phyloP scores from a whole-genome alignment of 2,888 invertebrate species.

The Meiosimyza platycephala region DNA sequence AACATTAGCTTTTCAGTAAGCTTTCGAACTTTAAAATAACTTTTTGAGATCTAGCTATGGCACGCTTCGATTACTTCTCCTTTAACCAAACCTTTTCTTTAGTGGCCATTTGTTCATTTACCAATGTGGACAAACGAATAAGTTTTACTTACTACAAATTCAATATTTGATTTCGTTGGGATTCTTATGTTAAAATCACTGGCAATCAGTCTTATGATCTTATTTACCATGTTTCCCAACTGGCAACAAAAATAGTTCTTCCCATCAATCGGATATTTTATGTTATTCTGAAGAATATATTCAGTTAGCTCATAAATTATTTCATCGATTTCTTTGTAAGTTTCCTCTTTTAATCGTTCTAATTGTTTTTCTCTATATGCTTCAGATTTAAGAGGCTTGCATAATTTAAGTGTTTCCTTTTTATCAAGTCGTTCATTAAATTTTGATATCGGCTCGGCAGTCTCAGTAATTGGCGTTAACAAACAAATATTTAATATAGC shows the following conservation, averaged over 20 bases:
- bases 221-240: constrained; percentile 51
- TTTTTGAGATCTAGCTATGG: too few species aligned
- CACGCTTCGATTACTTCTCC: too few species aligned
- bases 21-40: too few species aligned
- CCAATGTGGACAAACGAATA: too few species aligned
- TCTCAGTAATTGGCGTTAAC: constrained; percentile 40
- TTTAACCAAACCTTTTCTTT: too few species aligned
- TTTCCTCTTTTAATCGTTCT: constrained; percentile 20
- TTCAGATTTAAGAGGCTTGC: background rate
- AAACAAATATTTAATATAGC: constrained; percentile 42
- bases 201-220: constrained; percentile 52
- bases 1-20: too few species aligned
- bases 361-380: background rate
- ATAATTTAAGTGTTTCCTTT: constrained; percentile 9
- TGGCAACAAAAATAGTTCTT: constrained; percentile 53
- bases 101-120: too few species aligned
- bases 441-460: constrained; percentile 7
- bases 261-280: constrained; percentile 40
- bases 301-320: constrained; percentile 38
- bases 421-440: background rate
- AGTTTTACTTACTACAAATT: constrained; percentile 46
- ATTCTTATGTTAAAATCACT: constrained; percentile 54
- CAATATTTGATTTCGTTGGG: constrained; percentile 55
- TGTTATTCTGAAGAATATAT: constrained; percentile 40
- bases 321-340: constrained; percentile 41